Conservation (phyloP, 2,888 invertebrate genomes). For the Coronaproctus castanopsis region DNA sequence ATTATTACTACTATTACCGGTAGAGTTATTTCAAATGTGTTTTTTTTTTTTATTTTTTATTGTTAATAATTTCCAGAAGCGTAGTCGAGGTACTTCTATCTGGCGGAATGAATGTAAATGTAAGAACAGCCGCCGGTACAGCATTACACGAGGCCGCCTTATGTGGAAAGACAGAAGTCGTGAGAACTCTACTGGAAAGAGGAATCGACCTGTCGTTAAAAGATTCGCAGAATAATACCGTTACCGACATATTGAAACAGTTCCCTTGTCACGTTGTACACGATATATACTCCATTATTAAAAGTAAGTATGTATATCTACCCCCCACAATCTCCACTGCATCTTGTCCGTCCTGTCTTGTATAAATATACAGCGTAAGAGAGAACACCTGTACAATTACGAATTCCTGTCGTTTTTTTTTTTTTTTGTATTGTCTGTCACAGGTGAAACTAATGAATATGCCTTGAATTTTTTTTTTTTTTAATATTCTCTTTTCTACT, state of each 20-base stretch:
- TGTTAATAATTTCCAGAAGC: slow-evolving; percentile 31
- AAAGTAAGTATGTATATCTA: slow-evolving; percentile 38
- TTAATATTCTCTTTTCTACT: no score
- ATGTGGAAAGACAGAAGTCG: slow-evolving; percentile 75
- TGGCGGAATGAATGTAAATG: slow-evolving; percentile 73
- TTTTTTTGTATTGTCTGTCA: no score
- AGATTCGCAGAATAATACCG: slow-evolving; percentile 62
- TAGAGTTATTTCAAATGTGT: no score
- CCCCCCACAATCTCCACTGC: slow-evolving; percentile 2
- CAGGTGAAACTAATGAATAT: no score
- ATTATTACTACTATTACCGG: no score
- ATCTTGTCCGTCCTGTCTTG: no score
- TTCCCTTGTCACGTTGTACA: slow-evolving; percentile 75
- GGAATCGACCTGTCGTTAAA: slow-evolving; percentile 63
- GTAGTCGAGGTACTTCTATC: slow-evolving; percentile 64
- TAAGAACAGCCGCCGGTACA: slow-evolving; percentile 65
- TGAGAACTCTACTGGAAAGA: slow-evolving; percentile 53
- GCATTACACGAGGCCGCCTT: slow-evolving; percentile 85
- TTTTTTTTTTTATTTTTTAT: neutral
- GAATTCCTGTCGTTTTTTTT: no score
- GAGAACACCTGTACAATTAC: no score
- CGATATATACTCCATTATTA: slow-evolving; percentile 65
- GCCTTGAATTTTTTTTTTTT: no score
- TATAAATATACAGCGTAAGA: no score
- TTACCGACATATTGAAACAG: slow-evolving; percentile 63